A percentile compares a stretch with the other conserved stretches of the same genome.
Conservation (phyloP, 2,888 invertebrate genomes). For the Zhuqinia jingwanae region DNA sequence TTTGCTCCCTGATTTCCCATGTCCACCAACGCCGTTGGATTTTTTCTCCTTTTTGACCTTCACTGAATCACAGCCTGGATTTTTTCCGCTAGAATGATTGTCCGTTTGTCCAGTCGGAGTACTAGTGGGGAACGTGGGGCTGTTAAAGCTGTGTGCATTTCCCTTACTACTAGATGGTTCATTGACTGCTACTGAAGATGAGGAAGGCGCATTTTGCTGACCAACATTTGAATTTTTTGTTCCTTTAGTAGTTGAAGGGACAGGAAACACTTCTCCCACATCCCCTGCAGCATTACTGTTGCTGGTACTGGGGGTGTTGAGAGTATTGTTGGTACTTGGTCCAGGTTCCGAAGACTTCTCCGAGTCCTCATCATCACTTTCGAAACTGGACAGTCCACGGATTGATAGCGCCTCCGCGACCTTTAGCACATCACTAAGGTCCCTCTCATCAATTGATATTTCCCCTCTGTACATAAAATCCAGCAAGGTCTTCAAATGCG, state of each 20-base stretch:
- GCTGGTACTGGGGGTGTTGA: constrained; percentile 20
- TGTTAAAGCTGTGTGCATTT: constrained; percentile 68
- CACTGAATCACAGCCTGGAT: constrained; percentile 75
- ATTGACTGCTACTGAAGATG: constrained; percentile 45
- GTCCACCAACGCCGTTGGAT: constrained; percentile 62
- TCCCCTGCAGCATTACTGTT: constrained; percentile 15
- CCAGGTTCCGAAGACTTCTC: constrained; percentile 75
- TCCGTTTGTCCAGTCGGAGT: constrained; percentile 59
- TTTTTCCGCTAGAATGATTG: constrained; percentile 74
- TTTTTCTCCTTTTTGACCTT: constrained; percentile 73
- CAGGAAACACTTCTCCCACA: constrained; percentile 1
- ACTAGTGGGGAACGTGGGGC: constrained; percentile 58
- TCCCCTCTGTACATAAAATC: constrained; percentile 79
- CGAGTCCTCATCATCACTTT: constrained; percentile 79
- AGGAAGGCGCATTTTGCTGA: constrained; percentile 30
- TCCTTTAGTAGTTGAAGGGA: constrained; percentile 39
- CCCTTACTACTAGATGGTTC: constrained; percentile 65
- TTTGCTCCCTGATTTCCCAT: constrained; percentile 51
- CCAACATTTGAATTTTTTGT: constrained; percentile 38
- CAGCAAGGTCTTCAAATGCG: constrained; percentile 78
- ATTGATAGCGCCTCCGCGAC: constrained; percentile 79
- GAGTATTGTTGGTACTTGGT: constrained; percentile 46
- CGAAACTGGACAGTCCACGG: constrained; percentile 78
- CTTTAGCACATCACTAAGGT: constrained; percentile 79
- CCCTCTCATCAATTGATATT: constrained; percentile 79